Evolutionary conservation across 2,113 vertebrate species (phyloP), one percentile per base, ranked within the genome.

Genomic region (Macrotis lagotis): DNA sequence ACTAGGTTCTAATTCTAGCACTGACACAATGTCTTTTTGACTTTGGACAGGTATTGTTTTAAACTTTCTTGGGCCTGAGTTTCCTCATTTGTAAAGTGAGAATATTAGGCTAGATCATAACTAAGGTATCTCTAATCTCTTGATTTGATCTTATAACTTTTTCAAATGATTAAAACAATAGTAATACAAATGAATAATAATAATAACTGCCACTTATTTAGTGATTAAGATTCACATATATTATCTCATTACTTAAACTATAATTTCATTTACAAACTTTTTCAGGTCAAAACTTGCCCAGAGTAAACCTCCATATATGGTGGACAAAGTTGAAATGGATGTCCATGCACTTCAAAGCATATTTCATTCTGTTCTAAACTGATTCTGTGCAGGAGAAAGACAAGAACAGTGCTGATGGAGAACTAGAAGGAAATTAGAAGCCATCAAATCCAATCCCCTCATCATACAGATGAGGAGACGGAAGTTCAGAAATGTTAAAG

Each of bases 371-470:
- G 31, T 47, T 12, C 92, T 90, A 97, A 98, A 98, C 92, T 93
- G 93, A 96, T 97, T 89, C 88, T 96, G 92, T 97, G 89, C 96
- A 97, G 95, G 89, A 96, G 93, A 90, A 93, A 92, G 4, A 50
- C n/a, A 93, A 51, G 22, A 95, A 90, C 47, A 95, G 91, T 96
- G 98, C 97, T 96, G 16, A 8, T 8, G 22, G n/a, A 74, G 16
- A n/a, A 74, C 14, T 19, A 74, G 59, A 44, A 83, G n/a, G 66
- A 19, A 44, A 6, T 44, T 83, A 83, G 16, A 24, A 8, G 44
- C n/a, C n/a, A 83, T 83, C 7, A 8, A 44, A 83, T 44, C 14
- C 31, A 74, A 74, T n/a, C 14, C 37, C 37, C 16, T 74, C 16
- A 44, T 44, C 44, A 44, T 83, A 44, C 0, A 83, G 66, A 83